Percentiles rank a stretch among this genome's conserved stretches.
Evolutionary conservation across 2,888 invertebrate species (phyloP).

Genomic region (Deilephila porcellus): DNA sequence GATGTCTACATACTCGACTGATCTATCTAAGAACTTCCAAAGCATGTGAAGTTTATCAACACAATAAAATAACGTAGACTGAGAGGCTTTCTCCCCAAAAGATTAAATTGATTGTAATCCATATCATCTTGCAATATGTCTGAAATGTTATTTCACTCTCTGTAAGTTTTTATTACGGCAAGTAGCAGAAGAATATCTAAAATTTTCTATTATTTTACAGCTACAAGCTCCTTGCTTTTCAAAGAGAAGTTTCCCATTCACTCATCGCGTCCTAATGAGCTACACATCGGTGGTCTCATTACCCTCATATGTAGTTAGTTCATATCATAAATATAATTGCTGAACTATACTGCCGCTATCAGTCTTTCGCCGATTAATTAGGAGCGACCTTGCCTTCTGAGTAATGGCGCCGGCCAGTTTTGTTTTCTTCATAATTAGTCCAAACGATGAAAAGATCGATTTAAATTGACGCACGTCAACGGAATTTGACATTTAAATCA

Average conservation of each 20-base stretch:
- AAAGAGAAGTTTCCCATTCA: conserved; percentile 1
- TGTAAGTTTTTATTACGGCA: too few relatives aligned
- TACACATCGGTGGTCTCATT: neutral
- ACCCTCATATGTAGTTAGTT: conserved; percentile 35
- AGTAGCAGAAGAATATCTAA: neutral
- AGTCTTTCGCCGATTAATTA: conserved; percentile 68
- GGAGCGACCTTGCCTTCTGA: conserved; percentile 62
- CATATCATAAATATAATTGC: conserved; percentile 49
- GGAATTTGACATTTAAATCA: conserved; percentile 19
- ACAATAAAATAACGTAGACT: too few relatives aligned
- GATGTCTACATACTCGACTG: too few relatives aligned
- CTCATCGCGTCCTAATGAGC: neutral
- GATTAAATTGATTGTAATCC: too few relatives aligned
- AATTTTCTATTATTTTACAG: neutral
- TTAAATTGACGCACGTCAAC: conserved; percentile 2
- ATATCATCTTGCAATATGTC: too few relatives aligned
- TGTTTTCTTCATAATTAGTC: conserved; percentile 69
- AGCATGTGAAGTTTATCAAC: too few relatives aligned
- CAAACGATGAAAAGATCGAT: conserved; percentile 40
- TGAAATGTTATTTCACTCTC: too few relatives aligned
- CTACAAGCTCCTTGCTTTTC: neutral
- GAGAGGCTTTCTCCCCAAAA: too few relatives aligned
- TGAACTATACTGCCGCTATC: conserved; percentile 51
- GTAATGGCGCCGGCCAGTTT: conserved; percentile 55
- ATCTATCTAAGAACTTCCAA: too few relatives aligned